Conservation (phyloP, 2,888 invertebrate species). For the Lissonota sp. region DNA sequence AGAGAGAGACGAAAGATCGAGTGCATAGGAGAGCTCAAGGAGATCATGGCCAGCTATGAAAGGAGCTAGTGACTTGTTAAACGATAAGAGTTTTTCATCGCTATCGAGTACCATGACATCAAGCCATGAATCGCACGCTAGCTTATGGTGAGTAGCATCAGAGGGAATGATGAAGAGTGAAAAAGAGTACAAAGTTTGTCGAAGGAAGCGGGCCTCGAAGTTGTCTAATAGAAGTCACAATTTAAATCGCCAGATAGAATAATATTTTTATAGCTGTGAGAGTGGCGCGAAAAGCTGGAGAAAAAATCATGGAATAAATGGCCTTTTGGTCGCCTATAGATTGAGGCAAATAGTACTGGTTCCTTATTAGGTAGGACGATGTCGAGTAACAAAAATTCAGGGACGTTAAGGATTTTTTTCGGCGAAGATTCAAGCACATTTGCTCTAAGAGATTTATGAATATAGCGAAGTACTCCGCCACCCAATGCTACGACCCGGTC, state of each 20-base stretch:
- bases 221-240: slow-evolving; percentile 1
- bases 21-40: too few relatives aligned
- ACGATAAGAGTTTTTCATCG: slow-evolving; percentile 1
- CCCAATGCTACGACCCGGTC: slow-evolving; percentile 13
- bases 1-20: too few relatives aligned
- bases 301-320: slow-evolving; percentile 4
- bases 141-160: slow-evolving; percentile 22
- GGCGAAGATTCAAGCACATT: background rate
- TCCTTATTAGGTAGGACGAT: background rate
- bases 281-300: background rate
- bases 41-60: slow-evolving; percentile 40
- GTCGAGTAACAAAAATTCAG: too few relatives aligned
- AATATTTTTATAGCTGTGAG: slow-evolving; percentile 18
- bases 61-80: background rate
- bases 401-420: too few relatives aligned
- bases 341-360: slow-evolving; percentile 12
- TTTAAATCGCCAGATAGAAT: slow-evolving; percentile 28
- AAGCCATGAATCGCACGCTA: background rate
- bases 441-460: slow-evolving; percentile 32
- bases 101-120: slow-evolving; percentile 15
- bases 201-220: background rate
- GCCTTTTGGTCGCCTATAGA: slow-evolving; percentile 25
- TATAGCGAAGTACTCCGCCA: slow-evolving; percentile 32
- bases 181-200: background rate
- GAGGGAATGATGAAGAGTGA: background rate